These are phyloP conservation scores for Macaria liturata DNA, from an alignment of 2,888 invertebrate species.

Conservation along the genomic window DNA sequence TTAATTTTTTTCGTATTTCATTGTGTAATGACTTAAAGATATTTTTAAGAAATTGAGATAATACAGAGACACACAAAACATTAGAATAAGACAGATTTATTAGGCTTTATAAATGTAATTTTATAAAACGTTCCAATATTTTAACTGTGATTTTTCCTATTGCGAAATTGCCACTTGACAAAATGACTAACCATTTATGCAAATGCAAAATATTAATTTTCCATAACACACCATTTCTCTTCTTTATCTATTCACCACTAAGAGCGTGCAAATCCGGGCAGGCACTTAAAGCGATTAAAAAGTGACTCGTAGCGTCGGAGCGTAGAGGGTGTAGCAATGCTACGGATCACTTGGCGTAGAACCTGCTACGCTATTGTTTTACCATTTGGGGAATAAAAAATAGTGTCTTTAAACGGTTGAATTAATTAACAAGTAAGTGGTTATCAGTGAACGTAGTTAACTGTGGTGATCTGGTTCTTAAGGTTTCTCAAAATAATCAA, in stretches of 20 bases:
- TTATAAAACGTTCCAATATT: no score
- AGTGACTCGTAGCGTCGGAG: conserved; percentile 45
- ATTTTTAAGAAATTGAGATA: no score
- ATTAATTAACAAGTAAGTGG: no score
- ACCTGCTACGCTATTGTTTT: conserved; percentile 20
- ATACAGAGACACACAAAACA: no score
- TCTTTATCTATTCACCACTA: conserved; percentile 65
- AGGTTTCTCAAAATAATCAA: no score
- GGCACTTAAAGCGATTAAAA: conserved; percentile 80
- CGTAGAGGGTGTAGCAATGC: conserved; percentile 42
- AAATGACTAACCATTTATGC: conserved; percentile 18
- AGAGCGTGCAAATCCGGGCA: conserved; percentile 68
- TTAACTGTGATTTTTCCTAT: not conserved
- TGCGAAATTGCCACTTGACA: conserved; percentile 10
- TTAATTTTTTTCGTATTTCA: no score
- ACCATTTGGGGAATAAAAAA: conserved; percentile 14
- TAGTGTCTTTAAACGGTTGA: not conserved
- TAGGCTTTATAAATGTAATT: no score
- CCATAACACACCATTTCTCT: conserved; percentile 46
- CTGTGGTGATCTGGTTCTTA: no score
- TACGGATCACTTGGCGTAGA: conserved; percentile 24
- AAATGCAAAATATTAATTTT: conserved; percentile 34
- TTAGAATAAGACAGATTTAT: no score
- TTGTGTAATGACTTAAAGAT: no score
- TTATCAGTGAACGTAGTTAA: no score